These are phyloP conservation scores for Scaptomyza reducta DNA, from an alignment of 2,888 invertebrate species.

Conservation along the genomic window DNA sequence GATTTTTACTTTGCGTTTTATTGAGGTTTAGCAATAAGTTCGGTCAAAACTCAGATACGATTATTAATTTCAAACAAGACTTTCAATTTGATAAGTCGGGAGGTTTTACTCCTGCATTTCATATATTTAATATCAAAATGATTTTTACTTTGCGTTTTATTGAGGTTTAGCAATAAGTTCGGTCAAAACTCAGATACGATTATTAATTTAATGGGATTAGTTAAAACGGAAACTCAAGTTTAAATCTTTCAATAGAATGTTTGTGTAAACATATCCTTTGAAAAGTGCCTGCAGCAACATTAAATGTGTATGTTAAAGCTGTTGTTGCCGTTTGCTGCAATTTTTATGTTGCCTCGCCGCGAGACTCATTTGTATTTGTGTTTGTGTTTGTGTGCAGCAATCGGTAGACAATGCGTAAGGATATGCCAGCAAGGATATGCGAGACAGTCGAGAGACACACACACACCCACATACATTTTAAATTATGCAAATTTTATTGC, in stretches of 20 bases:
- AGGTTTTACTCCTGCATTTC: no score
- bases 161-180: no score
- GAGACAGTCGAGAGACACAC: constrained; percentile 59
- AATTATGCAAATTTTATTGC: constrained; percentile 84
- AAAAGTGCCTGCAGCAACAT: constrained; percentile 12
- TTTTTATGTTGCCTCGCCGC: constrained; percentile 39
- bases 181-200: constrained; percentile 45
- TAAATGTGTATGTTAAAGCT: constrained; percentile 37
- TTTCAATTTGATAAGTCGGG: no score
- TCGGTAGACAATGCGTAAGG: constrained; percentile 79
- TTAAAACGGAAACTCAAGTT: constrained; percentile 18
- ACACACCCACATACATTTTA: constrained; percentile 66
- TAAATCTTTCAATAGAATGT: constrained; percentile 16
- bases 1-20: no score
- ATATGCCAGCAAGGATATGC: constrained; percentile 75
- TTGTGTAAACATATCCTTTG: neutral
- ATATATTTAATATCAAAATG: no score
- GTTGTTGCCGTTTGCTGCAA: constrained; percentile 39
- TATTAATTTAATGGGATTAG: constrained; percentile 63
- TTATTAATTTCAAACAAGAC: constrained; percentile 61
- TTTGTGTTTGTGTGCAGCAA: constrained; percentile 63
- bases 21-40: no score
- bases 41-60: constrained; percentile 39
- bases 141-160: no score
- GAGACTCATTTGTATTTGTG: constrained; percentile 63